Percentiles rank a stretch among this genome's conserved stretches.
phyloP scores from a whole-genome alignment of 2,113 vertebrate genomes.

The Speoplatyrhinus poulsoni region DNA sequence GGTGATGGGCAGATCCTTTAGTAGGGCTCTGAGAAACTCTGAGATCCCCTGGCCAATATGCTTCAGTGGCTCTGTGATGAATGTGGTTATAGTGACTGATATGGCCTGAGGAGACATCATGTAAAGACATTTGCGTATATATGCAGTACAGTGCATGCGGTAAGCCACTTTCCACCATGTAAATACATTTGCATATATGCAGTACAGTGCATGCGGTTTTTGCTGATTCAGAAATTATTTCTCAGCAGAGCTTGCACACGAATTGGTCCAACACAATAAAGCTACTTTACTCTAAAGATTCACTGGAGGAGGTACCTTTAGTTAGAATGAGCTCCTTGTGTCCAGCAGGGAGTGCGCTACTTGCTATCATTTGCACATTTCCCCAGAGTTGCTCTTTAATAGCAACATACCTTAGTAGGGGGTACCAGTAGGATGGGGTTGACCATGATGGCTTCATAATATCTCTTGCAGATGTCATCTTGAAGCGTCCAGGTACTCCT shows the following conservation, averaged over 20 bases:
- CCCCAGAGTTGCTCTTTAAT: too few species aligned
- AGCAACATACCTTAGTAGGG: constrained; percentile 84
- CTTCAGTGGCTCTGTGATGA: constrained; percentile 91
- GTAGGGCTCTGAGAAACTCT: constrained; percentile 87
- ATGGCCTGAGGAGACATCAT: constrained; percentile 71
- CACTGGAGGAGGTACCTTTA: too few species aligned
- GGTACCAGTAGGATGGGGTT: constrained; percentile 88
- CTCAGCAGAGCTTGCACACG: too few species aligned
- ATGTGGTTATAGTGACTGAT: constrained; percentile 86
- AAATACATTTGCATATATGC: too few species aligned
- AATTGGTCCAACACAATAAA: too few species aligned
- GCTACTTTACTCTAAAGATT: too few species aligned
- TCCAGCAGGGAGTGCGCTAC: too few species aligned
- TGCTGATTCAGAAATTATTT: too few species aligned
- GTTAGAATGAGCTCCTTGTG: too few species aligned
- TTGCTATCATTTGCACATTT: too few species aligned
- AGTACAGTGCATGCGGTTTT: too few species aligned
- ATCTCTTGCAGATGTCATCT: constrained; percentile 89
- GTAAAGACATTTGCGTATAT: not conserved
- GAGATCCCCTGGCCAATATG: constrained; percentile 88
- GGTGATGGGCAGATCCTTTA: constrained; percentile 87
- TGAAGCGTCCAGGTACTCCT: constrained; percentile 82
- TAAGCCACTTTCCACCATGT: too few species aligned
- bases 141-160: not conserved
- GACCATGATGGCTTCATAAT: constrained; percentile 87